Percentiles rank a stretch among this genome's conserved stretches.
These are phyloP conservation scores for Theristus sp. DNA, from an alignment of 2,888 invertebrate species.

Conservation along the genomic window DNA sequence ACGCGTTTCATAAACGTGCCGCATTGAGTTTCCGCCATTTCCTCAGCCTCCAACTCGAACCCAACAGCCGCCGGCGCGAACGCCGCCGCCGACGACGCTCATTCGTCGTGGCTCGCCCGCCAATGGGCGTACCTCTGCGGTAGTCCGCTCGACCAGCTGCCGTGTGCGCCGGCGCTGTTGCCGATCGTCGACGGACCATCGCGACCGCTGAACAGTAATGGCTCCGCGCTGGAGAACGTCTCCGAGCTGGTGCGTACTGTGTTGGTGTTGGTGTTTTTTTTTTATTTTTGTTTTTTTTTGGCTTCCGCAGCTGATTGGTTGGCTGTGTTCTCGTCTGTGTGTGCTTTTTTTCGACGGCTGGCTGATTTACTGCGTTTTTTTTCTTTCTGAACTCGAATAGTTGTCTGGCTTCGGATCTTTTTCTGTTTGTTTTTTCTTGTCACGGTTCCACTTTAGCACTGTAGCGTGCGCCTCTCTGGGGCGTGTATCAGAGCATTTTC, in stretches of 20 bases:
- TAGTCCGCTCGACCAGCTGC: conserved; percentile 80
- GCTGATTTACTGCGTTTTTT: no score
- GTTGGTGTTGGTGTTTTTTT: not conserved
- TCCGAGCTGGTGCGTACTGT: not conserved
- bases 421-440: no score
- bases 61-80: not conserved
- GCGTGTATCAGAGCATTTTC: no score
- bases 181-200: conserved; percentile 52
- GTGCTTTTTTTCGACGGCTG: no score
- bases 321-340: no score
- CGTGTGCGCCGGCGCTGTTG: conserved; percentile 63
- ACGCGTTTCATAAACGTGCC: no score
- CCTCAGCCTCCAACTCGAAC: not conserved
- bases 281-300: not conserved
- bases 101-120: not conserved
- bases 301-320: no score
- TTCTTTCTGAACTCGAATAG: no score
- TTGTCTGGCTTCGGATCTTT: no score
- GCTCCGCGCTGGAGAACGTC: not conserved
- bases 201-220: not conserved
- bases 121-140: conserved; percentile 45
- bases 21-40: no score
- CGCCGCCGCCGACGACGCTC: not conserved
- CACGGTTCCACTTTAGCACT: no score
- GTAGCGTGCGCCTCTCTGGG: no score